Conservation (phyloP, 2,113 vertebrate genomes). For the Forbesichthys agassizii region DNA sequence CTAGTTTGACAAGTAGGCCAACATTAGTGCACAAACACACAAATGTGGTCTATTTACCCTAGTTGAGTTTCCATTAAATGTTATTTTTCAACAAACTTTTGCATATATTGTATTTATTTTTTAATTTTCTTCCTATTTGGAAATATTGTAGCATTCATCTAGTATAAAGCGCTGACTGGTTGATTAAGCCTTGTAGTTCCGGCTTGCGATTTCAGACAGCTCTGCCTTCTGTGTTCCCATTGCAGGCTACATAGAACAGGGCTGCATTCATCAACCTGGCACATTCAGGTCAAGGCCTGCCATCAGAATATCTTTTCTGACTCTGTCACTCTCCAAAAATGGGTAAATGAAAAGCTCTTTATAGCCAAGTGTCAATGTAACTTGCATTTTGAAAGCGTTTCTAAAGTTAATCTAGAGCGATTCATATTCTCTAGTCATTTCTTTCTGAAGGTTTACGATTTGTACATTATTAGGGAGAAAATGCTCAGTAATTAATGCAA, state of each 20-base stretch:
- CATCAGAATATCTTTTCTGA: not conserved
- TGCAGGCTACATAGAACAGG: not conserved
- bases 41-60: constrained; percentile 25
- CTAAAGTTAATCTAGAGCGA: no score
- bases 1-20: constrained; percentile 15
- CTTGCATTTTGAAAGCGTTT: no score
- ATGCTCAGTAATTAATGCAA: no score
- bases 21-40: not conserved
- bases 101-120: not conserved
- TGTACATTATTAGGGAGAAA: no score
- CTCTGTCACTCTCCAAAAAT: not conserved
- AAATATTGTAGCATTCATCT: not conserved
- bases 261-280: constrained; percentile 15
- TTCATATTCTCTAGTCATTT: not conserved
- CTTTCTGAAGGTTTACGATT: not conserved
- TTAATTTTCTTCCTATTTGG: not conserved
- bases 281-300: constrained; percentile 18
- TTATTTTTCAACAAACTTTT: constrained; percentile 52
- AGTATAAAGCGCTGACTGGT: not conserved
- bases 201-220: not conserved
- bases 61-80: constrained; percentile 51
- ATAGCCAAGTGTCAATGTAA: not conserved
- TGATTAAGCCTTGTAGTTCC: not conserved
- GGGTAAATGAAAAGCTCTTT: not conserved
- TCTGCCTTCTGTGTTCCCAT: not conserved